Conservation (phyloP, 2,888 invertebrate species). For the Protophormia terraenovae region DNA sequence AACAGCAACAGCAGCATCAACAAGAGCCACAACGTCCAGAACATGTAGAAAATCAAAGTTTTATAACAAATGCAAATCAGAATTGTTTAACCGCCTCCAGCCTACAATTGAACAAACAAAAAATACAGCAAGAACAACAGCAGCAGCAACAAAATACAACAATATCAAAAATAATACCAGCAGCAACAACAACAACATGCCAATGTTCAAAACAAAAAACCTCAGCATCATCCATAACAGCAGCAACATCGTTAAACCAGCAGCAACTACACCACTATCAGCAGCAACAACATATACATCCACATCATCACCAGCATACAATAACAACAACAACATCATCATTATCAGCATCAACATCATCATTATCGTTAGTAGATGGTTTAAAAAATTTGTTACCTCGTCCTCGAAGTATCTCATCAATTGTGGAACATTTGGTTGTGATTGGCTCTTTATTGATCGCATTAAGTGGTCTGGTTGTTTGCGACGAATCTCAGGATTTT, state of each 20-base stretch:
- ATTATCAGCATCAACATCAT: slow-evolving; percentile 38
- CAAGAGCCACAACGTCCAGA: slow-evolving; percentile 38
- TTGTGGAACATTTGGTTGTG: slow-evolving; percentile 71
- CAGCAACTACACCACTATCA: slow-evolving; percentile 42
- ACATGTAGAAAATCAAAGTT: slow-evolving; percentile 59
- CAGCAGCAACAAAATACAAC: slow-evolving; percentile 23
- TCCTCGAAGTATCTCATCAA: slow-evolving; percentile 52
- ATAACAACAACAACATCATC: slow-evolving; percentile 57
- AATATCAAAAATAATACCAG: slow-evolving; percentile 34
- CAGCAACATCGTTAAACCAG: too few relatives aligned
- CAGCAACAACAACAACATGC: slow-evolving; percentile 30
- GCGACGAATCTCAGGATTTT: slow-evolving; percentile 81
- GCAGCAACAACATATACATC: slow-evolving; percentile 27
- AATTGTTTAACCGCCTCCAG: slow-evolving; percentile 60
- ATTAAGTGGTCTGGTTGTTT: slow-evolving; percentile 74
- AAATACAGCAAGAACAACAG: slow-evolving; percentile 13
- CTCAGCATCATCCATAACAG: slow-evolving; percentile 48
- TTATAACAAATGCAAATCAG: slow-evolving; percentile 56
- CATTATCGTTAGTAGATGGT: slow-evolving; percentile 26
- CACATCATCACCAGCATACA: slow-evolving; percentile 34
- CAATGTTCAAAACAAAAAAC: slow-evolving; percentile 43
- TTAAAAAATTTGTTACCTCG: slow-evolving; percentile 51
- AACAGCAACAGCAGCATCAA: neutral
- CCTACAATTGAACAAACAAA: slow-evolving; percentile 39
- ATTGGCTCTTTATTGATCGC: slow-evolving; percentile 72